Evolutionary conservation across 2,113 vertebrate species (phyloP).

Genomic region (Tretioscincus oriximinensis): DNA sequence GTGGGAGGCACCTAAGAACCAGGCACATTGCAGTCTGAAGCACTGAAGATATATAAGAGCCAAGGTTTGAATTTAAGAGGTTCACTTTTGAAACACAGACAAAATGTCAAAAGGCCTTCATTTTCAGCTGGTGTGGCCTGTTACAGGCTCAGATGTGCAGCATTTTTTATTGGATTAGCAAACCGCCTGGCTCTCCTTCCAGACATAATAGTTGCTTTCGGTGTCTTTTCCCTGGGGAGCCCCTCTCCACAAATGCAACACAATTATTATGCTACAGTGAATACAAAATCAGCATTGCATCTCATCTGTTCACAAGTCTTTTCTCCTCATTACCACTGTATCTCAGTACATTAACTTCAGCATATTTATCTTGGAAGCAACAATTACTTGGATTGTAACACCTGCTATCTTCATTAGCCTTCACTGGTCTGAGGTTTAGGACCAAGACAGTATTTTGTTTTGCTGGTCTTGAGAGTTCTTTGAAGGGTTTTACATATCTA

Average conservation of each 20-base stretch:
- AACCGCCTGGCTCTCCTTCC: no score
- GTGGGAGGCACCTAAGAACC: no score
- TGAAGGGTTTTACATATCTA: slow-evolving; percentile 7
- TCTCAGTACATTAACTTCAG: neutral
- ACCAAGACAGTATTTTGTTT: neutral
- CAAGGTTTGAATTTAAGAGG: no score
- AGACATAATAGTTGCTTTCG: no score
- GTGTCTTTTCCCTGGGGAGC: no score
- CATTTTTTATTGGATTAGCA: no score
- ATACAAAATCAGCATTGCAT: neutral
- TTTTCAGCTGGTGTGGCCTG: no score
- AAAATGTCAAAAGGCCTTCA: no score
- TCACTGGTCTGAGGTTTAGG: neutral
- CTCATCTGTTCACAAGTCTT: neutral
- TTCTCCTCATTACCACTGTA: neutral
- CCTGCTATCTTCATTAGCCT: neutral
- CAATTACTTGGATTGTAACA: neutral
- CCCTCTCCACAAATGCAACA: neutral
- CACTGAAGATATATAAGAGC: no score
- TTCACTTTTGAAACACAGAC: no score
- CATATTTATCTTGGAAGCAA: neutral
- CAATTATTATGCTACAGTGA: neutral
- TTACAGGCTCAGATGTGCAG: no score
- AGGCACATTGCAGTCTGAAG: no score
- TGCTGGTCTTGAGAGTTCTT: slow-evolving; percentile 11